phyloP scores from a whole-genome alignment of 2,797 vertebrate species.

The Siniperca scherzeri region DNA sequence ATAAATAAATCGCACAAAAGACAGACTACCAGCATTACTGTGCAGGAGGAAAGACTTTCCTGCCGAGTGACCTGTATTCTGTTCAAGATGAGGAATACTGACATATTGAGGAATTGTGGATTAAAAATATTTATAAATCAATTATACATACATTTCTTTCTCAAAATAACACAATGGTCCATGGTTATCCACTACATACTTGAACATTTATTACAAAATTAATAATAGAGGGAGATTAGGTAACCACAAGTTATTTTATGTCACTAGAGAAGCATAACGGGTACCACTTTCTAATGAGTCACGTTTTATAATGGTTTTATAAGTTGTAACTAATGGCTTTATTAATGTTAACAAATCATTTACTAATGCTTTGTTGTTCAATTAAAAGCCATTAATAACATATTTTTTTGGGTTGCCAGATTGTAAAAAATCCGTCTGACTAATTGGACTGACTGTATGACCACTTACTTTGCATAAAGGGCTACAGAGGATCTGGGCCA shows the following conservation, averaged over 20 bases:
- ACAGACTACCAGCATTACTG: conserved; percentile 38
- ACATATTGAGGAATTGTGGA: not conserved
- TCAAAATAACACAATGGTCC: not conserved
- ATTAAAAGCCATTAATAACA: not conserved
- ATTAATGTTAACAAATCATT: conserved; percentile 1
- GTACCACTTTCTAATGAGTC: not conserved
- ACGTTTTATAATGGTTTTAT: conserved; percentile 4
- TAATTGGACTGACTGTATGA: not conserved
- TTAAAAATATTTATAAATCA: conserved; percentile 14
- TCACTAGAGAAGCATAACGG: not conserved
- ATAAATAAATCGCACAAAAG: conserved; percentile 77
- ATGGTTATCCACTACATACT: not conserved
- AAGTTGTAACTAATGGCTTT: not conserved
- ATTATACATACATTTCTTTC: not conserved
- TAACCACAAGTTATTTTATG: not conserved
- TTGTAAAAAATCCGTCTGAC: not conserved
- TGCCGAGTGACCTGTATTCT: conserved; percentile 36
- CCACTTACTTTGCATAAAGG: not conserved
- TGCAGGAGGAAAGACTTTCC: conserved; percentile 43
- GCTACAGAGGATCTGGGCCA: not conserved
- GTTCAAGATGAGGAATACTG: conserved; percentile 21
- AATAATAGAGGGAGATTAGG: conserved; percentile 10
- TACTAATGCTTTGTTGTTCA: conserved; percentile 6
- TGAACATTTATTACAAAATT: not conserved
- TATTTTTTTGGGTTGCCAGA: not conserved